Conservation (phyloP, 2,888 invertebrate species). For the Mesodorylaimus sp. region DNA sequence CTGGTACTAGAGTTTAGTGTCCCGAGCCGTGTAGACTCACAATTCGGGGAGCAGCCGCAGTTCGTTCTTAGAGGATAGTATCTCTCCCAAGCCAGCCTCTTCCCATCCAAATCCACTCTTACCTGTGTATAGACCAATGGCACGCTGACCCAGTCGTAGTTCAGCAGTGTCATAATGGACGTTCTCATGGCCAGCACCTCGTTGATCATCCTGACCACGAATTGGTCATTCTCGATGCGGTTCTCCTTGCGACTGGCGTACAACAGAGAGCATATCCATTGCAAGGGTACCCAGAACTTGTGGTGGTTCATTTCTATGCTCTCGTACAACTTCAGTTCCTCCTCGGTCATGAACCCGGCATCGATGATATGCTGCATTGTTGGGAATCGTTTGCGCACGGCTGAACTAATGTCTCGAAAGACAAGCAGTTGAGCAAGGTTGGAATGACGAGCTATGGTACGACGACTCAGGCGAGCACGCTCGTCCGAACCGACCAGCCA, state of each 20-base stretch:
- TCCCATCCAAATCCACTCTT: too few species aligned
- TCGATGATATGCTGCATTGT: conserved; percentile 14
- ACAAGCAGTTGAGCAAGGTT: conserved; percentile 1
- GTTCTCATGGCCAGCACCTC: conserved; percentile 14
- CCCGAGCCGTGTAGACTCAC: too few species aligned
- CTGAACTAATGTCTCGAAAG: not conserved
- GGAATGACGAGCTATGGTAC: conserved; percentile 28
- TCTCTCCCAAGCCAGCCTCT: not conserved
- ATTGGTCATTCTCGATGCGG: conserved; percentile 69
- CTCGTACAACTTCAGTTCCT: conserved; percentile 57
- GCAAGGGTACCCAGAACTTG: conserved; percentile 78
- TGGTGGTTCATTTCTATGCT: conserved; percentile 55
- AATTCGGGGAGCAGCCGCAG: too few species aligned
- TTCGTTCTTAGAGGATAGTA: not conserved
- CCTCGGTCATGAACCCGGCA: conserved; percentile 40
- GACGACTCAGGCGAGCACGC: conserved; percentile 24
- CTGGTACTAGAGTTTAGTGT: too few species aligned
- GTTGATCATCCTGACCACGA: conserved; percentile 71
- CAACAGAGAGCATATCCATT: conserved; percentile 75
- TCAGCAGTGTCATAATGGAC: conserved; percentile 18
- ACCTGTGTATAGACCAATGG: conserved; percentile 34
- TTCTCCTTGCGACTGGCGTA: conserved; percentile 74
- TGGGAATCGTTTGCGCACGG: conserved; percentile 2
- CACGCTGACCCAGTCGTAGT: conserved; percentile 34
- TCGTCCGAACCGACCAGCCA: conserved; percentile 25